Evolutionary conservation across 2,888 invertebrate species (phyloP), one percentile per base, ranked within the genome.

Genomic region (Dioctria rufipes): DNA sequence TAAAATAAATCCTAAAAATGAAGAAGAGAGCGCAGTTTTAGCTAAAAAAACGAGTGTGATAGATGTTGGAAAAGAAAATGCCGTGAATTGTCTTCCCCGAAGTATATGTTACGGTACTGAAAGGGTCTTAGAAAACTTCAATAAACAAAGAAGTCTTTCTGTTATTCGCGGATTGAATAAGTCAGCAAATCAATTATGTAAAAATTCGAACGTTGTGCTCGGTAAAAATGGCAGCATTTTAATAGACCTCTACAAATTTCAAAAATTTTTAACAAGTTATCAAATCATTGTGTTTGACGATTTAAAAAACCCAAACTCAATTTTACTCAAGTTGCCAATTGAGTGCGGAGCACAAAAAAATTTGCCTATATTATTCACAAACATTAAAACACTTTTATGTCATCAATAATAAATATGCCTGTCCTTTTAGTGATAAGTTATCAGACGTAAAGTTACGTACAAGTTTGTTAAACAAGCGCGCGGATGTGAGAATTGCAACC

Each of bases 41-140:
- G 46, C 43, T 43, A 65, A n/a, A 25, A 46, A 65, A 78, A 65
- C 43, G 66, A 25, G 25, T 25, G 25, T 79, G 40, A 79, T 79
- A 49, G 79, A 79, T 67, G 79, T 67, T 13, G 79, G 67, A 13
- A 54, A 54, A 37, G 58, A 54, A 66, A 54, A 79, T 67, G 66
- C 51, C 42, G 5, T 65, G 42, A 65, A 65, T n/a, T 79, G 58
- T 58, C 67, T 79, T 2, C 67, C 79, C n/a, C 11, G 67, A 67
- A 79, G 79, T 51, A 66, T 79, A 25, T 79, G 67, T n/a, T 66
- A 66, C 49, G 79, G 54, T 66, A 13, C 66, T 51, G 67, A 79
- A 66, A 66, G 67, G 67, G 25, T 39, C 11, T 79, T 51, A 37
- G 67, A n/a, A 42, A 51, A 66, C 25, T 79, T 79, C 5, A 79